Base-by-base conservation (phyloP, 2,888 invertebrate genomes). In the Smittia sp. region DNA sequence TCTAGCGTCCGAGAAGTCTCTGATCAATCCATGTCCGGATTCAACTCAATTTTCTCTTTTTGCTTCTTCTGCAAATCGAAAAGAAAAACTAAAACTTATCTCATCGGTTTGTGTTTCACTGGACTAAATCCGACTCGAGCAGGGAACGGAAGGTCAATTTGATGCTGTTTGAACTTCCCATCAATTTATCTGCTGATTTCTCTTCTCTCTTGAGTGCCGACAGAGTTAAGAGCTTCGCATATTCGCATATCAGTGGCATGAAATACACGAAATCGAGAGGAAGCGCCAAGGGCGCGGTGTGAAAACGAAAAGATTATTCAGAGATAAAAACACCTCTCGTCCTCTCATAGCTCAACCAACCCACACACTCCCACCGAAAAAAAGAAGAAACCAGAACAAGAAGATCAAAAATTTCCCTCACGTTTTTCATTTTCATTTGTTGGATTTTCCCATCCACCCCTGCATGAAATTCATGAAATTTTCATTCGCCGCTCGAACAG, bases 371-470 rank as follows among this genome's bases (percentile, higher is more conserved):
- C 32, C 32, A 32, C 52, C 3, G 4, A 46, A 11, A 18, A 46
- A 46, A 46, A 3, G 3, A 46, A 4, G 11, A 39, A 39, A 39
- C 7, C 7, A 46, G 20, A 22, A 4, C 15, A 4, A 20, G 62
- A 22, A 15, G 13, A 69, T 69, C 69, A 69, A 24, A 69, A 52
- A 69, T 69, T 69, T 69, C 13, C 54, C 27, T 69, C 69, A 69
- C 69, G 69, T 69, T 69, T 69, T 69, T 69, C 69, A 69, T 69
- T 69, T 69, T 69, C 69, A 69, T 69, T 54, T 68, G 68, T 22
- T 38, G 11, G 27, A 63, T 25, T 63, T 25, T 63, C 24, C n/a
- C 15, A 15, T n/a, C n/a, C 15, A 13, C 15, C 46, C n/a, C 41
- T 69, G 69, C 46, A 69, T 69, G 54, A 69, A 24, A 69, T 69